phyloP scores from a whole-genome alignment of 2,888 invertebrate genomes.

The Dascillus cervinus region DNA sequence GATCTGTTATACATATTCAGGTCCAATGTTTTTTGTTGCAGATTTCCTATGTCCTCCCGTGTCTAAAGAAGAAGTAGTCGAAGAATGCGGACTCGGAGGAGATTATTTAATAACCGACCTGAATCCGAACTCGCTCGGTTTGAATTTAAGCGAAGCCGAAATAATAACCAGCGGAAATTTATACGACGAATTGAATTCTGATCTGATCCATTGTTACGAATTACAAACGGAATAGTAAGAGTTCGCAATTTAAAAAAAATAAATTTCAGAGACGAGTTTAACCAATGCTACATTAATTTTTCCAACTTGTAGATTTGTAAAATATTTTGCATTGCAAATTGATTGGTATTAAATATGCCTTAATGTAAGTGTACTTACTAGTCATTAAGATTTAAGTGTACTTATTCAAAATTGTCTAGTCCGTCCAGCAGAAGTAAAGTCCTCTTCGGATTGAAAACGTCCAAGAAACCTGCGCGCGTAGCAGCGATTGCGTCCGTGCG shows the following conservation, averaged over 20 bases:
- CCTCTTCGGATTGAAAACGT: no score
- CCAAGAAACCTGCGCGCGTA: no score
- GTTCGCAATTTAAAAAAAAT: conserved; percentile 1
- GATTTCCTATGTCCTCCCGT: conserved; percentile 54
- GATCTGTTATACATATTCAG: conserved; percentile 1
- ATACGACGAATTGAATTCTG: conserved; percentile 46
- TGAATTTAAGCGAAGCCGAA: conserved; percentile 46
- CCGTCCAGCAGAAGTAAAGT: no score
- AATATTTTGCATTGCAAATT: no score
- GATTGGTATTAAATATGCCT: no score
- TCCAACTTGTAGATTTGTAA: no score
- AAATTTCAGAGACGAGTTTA: no score
- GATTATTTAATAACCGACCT: conserved; percentile 49
- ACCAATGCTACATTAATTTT: no score
- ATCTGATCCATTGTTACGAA: conserved; percentile 50
- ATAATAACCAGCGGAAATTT: conserved; percentile 44
- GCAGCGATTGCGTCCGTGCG: no score
- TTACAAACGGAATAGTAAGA: conserved; percentile 29
- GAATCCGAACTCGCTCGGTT: conserved; percentile 45
- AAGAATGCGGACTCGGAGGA: conserved; percentile 66
- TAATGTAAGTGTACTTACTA: no score
- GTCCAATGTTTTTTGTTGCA: conserved; percentile 32
- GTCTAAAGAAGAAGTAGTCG: conserved; percentile 69
- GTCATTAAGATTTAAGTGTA: no score
- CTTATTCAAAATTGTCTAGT: no score